A percentile compares a stretch with the other conserved stretches of the same genome.
Conservation (phyloP, 2,888 invertebrate species). For the Danaus chrysippus region DNA sequence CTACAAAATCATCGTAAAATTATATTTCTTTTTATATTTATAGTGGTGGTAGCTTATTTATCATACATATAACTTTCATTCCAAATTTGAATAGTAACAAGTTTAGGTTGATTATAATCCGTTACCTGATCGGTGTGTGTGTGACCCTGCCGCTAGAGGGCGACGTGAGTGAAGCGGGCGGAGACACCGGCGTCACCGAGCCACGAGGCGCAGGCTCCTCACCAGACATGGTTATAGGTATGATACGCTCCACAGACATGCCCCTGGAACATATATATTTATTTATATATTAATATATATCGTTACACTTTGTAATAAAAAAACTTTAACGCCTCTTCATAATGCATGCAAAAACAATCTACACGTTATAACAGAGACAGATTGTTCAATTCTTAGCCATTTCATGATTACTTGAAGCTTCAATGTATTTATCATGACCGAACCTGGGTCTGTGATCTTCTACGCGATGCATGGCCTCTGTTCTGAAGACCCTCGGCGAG, state of each 20-base stretch:
- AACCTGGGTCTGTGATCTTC: constrained; percentile 58
- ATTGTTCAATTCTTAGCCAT: neutral
- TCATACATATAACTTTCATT: too few relatives aligned
- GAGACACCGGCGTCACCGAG: constrained; percentile 30
- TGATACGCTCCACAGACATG: constrained; percentile 74
- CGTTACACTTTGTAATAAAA: too few relatives aligned
- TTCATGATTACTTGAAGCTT: neutral
- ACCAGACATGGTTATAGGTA: constrained; percentile 64
- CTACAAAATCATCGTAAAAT: neutral
- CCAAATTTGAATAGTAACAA: too few relatives aligned
- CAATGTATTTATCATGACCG: neutral
- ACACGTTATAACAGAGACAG: neutral
- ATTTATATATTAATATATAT: neutral
- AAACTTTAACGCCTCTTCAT: too few relatives aligned
- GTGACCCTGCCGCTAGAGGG: constrained; percentile 33
- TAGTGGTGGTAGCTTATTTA: neutral
- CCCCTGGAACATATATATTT: constrained; percentile 45
- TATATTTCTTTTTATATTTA: neutral
- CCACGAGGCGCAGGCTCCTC: constrained; percentile 39
- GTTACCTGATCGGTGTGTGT: constrained; percentile 47
- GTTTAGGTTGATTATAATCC: neutral
- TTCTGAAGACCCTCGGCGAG: constrained; percentile 59
- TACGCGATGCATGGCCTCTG: constrained; percentile 71
- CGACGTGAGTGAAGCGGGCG: constrained; percentile 33
- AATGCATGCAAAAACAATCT: neutral